Conservation (phyloP, 1,140 invertebrate genomes). For the Acyrthosiphon pisum region DNA sequence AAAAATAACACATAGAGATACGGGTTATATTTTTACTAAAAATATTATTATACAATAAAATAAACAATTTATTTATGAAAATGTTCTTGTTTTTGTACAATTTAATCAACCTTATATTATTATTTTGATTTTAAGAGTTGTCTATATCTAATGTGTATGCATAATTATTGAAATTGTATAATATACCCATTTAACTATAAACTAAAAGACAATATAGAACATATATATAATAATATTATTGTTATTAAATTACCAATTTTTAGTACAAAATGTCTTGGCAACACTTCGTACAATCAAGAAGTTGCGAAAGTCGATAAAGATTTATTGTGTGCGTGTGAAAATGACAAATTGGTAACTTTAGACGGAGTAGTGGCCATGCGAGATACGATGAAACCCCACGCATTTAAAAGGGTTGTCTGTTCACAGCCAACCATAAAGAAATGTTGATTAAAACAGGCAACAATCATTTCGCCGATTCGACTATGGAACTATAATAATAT, state of each 20-base stretch:
- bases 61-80: neutral
- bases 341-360: constrained; percentile 2
- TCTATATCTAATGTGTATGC: neutral
- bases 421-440: neutral
- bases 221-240: neutral
- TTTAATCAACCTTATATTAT: neutral
- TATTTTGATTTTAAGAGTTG: neutral
- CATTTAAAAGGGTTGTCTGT: neutral
- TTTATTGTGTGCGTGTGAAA: neutral
- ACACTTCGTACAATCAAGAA: neutral
- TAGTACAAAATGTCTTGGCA: neutral
- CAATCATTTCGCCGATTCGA: neutral
- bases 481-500: neutral
- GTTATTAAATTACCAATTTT: neutral
- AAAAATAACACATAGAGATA: neutral
- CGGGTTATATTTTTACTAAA: too few relatives aligned
- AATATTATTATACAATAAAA: too few relatives aligned
- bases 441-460: neutral
- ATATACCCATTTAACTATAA: neutral
- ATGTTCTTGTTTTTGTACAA: neutral
- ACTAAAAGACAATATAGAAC: neutral
- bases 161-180: neutral
- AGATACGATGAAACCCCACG: neutral
- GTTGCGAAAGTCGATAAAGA: neutral
- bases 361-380: constrained; percentile 1